phyloP scores from a whole-genome alignment of 2,113 vertebrate species.

The Tenrec ecaudatus region DNA sequence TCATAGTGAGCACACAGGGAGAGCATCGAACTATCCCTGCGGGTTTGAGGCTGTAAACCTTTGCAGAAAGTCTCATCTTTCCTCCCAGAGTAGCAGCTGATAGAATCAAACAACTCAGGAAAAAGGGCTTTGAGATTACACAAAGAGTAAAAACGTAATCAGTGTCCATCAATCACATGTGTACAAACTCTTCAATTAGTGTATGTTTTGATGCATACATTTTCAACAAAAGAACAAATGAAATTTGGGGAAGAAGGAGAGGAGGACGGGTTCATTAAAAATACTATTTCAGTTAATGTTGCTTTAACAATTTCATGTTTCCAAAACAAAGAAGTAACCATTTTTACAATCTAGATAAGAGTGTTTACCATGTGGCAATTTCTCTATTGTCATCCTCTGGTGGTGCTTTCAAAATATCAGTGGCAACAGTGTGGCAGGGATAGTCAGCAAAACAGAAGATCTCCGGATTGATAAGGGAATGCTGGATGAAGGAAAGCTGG shows the following conservation, averaged over 20 bases:
- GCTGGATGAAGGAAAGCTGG: constrained; percentile 98
- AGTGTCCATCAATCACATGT: background rate
- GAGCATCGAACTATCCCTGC: too few relatives aligned
- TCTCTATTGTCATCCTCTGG: constrained; percentile 99
- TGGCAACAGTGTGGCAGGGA: constrained; percentile 96
- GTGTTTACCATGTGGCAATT: constrained; percentile 97
- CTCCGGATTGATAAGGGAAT: constrained; percentile 98
- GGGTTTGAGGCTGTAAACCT: too few relatives aligned
- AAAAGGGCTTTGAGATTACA: background rate
- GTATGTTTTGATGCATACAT: too few relatives aligned
- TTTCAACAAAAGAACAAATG: too few relatives aligned
- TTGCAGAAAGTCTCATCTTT: too few relatives aligned
- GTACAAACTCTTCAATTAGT: background rate
- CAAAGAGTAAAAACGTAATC: background rate
- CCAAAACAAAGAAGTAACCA: background rate
- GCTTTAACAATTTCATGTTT: constrained; percentile 8
- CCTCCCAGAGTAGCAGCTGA: too few relatives aligned
- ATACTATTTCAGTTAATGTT: background rate
- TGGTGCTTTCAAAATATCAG: constrained; percentile 98
- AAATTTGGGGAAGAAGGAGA: too few relatives aligned
- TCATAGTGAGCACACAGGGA: too few relatives aligned
- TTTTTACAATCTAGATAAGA: constrained; percentile 22
- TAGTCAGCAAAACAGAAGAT: constrained; percentile 99
- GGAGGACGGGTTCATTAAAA: constrained; percentile 24
- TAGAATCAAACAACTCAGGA: too few relatives aligned